Evolutionary conservation across 2,113 vertebrate species (phyloP), one percentile per base, ranked within the genome.

Genomic region (Myxocyprinus asiaticus): DNA sequence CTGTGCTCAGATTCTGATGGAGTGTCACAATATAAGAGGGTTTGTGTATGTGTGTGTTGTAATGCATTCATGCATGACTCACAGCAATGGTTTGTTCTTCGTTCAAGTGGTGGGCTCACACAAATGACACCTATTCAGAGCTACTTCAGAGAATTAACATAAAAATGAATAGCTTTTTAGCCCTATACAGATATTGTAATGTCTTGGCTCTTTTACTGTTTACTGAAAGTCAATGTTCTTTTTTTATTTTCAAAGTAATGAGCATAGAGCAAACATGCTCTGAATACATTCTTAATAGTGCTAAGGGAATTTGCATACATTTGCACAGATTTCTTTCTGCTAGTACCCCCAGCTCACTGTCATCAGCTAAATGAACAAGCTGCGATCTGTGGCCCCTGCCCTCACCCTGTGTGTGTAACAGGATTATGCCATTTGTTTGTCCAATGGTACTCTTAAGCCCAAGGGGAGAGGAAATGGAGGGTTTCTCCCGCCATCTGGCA

Each of bases 391-490:
- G 45, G 62, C 45, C 22, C 17, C 62, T 58, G 69, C 22, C 43
- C 43, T 58, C 5, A 0, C 53, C 43, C 42, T 15, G 7, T 69
- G 22, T 68, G 44, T 43, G 48, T 70, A 69, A 78, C 67, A 51
- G 67, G 66, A 78, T 78, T 78, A 68, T 50, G 11, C 55, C 48
- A 14, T 69, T 59, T 77, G 76, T 68, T 69, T 61, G 44, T 70
- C 56, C 45, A 78, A 0, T 22, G 51, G 15, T 33, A 50, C 17
- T 78, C 14, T 78, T 62, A 69, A 62, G 9, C 56, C 76, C 58
- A 15, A 3, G 44, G 15, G 43, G 47, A 6, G 48, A 8, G 22
- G 15, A 7, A 55, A 15, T 43, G 48, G 66, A 78, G 45, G 48
- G 9, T 11, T 55, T 62, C 47, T 51, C 47, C 45, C 62, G 66